A percentile compares a stretch with the other conserved stretches of the same genome.
Conservation (phyloP, 2,888 invertebrate genomes). For the Eudasyphora cyanicolor region DNA sequence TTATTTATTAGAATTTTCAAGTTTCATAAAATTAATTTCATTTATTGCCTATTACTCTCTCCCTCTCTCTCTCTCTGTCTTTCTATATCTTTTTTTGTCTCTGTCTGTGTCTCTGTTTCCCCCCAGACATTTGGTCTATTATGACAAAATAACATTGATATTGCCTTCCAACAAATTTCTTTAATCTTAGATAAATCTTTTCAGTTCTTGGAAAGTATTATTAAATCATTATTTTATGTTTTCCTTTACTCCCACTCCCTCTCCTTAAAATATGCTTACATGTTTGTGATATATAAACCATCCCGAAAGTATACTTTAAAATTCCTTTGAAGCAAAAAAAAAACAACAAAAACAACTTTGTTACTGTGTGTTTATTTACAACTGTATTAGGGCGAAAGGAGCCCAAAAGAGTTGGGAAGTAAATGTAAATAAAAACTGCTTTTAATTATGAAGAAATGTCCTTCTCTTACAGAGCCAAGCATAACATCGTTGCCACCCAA, state of each 20-base stretch:
- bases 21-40: no score
- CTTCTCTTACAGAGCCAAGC: neutral
- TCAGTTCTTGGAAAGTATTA: neutral
- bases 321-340: neutral
- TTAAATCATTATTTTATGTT: neutral
- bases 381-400: neutral
- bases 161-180: neutral
- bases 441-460: slow-evolving; percentile 17
- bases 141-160: no score
- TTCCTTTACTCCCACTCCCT: neutral
- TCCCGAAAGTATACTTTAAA: neutral
- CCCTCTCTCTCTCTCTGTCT: no score
- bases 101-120: no score
- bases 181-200: neutral
- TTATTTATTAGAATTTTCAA: no score
- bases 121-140: no score
- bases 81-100: no score
- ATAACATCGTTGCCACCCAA: neutral
- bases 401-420: neutral
- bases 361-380: neutral
- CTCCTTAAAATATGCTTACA: neutral
- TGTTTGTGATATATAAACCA: neutral
- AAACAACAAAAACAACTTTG: no score
- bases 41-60: no score
- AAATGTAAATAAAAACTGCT: slow-evolving; percentile 5